Evolutionary conservation across 2,113 vertebrate species (phyloP).

Genomic region (Cryptomyrus ogoouensis): DNA sequence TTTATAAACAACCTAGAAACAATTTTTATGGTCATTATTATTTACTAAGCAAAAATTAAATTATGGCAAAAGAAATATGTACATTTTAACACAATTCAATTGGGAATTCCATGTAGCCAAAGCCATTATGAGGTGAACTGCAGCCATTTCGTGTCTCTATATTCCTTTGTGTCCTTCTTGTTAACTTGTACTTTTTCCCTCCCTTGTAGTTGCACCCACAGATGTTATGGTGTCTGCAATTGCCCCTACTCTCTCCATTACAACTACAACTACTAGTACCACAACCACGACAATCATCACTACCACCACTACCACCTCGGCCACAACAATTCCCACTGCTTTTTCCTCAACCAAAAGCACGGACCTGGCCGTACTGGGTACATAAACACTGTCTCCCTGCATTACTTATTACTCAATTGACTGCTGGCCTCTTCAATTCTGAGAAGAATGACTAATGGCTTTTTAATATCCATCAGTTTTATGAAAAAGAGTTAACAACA

Average conservation of each 20-base stretch:
- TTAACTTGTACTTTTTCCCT: conserved; percentile 58
- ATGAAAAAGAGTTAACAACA: background rate
- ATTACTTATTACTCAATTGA: background rate
- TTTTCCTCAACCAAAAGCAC: conserved; percentile 53
- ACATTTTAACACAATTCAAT: background rate
- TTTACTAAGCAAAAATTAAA: background rate
- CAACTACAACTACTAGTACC: conserved; percentile 37
- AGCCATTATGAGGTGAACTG: conserved; percentile 20
- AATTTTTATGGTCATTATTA: background rate
- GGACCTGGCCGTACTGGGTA: conserved; percentile 57
- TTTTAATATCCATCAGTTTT: background rate
- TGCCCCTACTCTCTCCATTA: conserved; percentile 38
- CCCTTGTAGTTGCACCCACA: conserved; percentile 57
- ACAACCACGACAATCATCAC: conserved; percentile 36
- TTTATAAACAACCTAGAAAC: background rate
- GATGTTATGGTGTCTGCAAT: conserved; percentile 54
- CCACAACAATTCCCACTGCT: conserved; percentile 51
- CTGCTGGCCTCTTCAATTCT: background rate
- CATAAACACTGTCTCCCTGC: conserved; percentile 33
- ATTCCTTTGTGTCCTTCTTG: conserved; percentile 31
- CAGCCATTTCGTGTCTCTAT: conserved; percentile 16
- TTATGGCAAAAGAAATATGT: background rate
- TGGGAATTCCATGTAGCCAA: conserved; percentile 33
- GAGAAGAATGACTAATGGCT: background rate
- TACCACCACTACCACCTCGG: conserved; percentile 36